Evolutionary conservation across 2,797 vertebrate species (phyloP).

Genomic region (Kryptolebias ocellatus): DNA sequence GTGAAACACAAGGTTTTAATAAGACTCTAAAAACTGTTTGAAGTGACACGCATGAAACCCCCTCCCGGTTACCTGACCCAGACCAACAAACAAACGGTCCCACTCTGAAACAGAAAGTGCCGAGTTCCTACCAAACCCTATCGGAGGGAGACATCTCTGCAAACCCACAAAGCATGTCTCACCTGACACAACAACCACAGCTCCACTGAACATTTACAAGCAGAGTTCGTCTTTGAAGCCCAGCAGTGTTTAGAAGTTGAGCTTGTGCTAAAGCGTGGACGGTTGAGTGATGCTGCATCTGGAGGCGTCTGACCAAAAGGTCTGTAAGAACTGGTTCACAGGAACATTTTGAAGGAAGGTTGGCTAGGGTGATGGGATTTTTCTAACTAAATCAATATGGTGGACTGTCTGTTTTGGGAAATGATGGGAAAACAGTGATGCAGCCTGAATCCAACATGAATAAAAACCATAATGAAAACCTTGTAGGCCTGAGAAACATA

Average conservation of each 20-base stretch:
- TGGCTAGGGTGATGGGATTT: conserved; percentile 25
- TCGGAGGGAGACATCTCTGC: conserved; percentile 64
- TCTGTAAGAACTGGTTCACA: conserved; percentile 3
- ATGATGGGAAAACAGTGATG: neutral
- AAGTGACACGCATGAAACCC: conserved; percentile 49
- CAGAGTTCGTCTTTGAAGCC: conserved; percentile 38
- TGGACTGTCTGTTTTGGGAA: neutral
- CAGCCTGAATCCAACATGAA: neutral
- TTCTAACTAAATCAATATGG: conserved; percentile 38
- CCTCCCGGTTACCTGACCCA: conserved; percentile 58
- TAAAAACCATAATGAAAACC: too few relatives aligned
- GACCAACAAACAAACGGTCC: conserved; percentile 27
- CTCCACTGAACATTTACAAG: conserved; percentile 42
- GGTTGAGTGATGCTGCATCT: conserved; percentile 18
- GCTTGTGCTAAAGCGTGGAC: conserved; percentile 27
- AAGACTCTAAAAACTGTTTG: conserved; percentile 52
- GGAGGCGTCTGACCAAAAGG: conserved; percentile 1
- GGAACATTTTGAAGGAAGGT: conserved; percentile 15
- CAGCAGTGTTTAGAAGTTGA: conserved; percentile 51
- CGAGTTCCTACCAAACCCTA: conserved; percentile 36
- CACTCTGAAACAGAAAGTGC: conserved; percentile 32
- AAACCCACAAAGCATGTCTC: conserved; percentile 58
- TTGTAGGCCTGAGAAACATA: too few relatives aligned
- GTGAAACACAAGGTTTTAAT: conserved; percentile 72
- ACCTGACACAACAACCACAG: conserved; percentile 65